Conservation (phyloP, 2,113 vertebrate genomes). For the Montifringilla adamsi region DNA sequence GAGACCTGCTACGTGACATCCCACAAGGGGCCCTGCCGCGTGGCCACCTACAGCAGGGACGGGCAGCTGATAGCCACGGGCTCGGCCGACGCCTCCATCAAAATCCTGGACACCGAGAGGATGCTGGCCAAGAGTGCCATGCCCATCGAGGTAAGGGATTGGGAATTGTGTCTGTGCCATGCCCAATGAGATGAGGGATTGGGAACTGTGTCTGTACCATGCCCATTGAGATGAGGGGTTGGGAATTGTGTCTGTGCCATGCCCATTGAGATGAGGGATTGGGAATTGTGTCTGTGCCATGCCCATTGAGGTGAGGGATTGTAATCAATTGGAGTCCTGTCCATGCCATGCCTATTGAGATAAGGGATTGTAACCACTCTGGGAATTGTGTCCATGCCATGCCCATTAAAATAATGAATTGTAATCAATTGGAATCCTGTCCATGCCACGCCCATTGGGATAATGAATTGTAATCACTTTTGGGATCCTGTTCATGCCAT, state of each 20-base stretch:
- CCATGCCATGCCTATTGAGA: conserved; percentile 75
- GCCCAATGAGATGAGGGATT: conserved; percentile 71
- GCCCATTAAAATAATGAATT: conserved; percentile 64
- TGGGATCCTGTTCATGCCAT: rapidly evolving
- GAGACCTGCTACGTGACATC: conserved; percentile 98
- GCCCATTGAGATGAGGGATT: no score
- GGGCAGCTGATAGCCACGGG: conserved; percentile 96
- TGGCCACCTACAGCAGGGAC: conserved; percentile 93
- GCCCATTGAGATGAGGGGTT: conserved; percentile 83
- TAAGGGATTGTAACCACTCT: rapidly evolving
- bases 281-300: conserved; percentile 24
- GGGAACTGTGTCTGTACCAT: conserved; percentile 63
- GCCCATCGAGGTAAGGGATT: conserved; percentile 88
- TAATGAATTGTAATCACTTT: rapidly evolving
- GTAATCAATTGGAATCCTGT: rapidly evolving
- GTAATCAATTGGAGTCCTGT: background rate
- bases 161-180: conserved; percentile 66
- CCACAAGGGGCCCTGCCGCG: conserved; percentile 93
- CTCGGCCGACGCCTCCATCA: conserved; percentile 96
- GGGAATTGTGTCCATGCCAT: rapidly evolving
- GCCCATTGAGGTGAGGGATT: conserved; percentile 69
- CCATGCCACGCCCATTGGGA: rapidly evolving
- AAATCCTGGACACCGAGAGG: conserved; percentile 96
- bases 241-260: no score
- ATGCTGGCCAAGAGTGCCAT: conserved; percentile 98